Percentiles rank a stretch among this genome's conserved stretches.
Evolutionary conservation across 2,113 vertebrate species (phyloP).

Genomic region (Varanus salvator): DNA sequence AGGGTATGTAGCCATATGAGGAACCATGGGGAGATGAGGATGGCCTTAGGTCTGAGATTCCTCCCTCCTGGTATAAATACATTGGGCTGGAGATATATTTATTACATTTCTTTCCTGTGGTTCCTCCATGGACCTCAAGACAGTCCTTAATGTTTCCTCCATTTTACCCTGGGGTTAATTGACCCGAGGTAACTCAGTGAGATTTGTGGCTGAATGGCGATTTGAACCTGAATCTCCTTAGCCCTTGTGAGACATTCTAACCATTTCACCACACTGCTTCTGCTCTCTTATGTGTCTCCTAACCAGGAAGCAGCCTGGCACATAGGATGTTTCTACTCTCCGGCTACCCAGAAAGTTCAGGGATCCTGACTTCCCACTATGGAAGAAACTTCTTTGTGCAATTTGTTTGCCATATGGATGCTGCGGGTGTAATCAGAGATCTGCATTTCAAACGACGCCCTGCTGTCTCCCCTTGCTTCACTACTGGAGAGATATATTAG

Average conservation of each 20-base stretch:
- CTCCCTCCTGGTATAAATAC: too few species aligned
- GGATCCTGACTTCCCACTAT: background rate
- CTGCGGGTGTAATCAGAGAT: constrained; percentile 15
- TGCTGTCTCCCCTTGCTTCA: constrained; percentile 23
- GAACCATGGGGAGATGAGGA: too few species aligned
- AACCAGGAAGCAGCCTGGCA: background rate
- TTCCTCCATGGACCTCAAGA: too few species aligned
- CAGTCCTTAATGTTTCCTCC: background rate
- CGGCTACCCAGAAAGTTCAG: background rate
- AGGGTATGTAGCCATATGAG: too few species aligned
- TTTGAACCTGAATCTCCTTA: background rate
- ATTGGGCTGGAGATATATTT: too few species aligned
- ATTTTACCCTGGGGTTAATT: background rate
- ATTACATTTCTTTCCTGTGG: too few species aligned
- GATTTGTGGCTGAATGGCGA: background rate
- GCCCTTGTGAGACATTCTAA: background rate
- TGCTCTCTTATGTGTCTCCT: background rate
- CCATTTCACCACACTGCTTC: background rate
- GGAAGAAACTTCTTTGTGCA: background rate
- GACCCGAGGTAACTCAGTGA: background rate
- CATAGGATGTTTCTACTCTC: background rate
- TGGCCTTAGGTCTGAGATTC: too few species aligned
- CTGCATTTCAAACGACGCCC: constrained; percentile 1
- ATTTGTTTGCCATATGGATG: background rate
- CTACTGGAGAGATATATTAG: constrained; percentile 3